A percentile compares a stretch with the other conserved stretches of the same genome.
Evolutionary conservation across 2,888 invertebrate genomes (phyloP).

Genomic region (Polydrusus tereticollis): DNA sequence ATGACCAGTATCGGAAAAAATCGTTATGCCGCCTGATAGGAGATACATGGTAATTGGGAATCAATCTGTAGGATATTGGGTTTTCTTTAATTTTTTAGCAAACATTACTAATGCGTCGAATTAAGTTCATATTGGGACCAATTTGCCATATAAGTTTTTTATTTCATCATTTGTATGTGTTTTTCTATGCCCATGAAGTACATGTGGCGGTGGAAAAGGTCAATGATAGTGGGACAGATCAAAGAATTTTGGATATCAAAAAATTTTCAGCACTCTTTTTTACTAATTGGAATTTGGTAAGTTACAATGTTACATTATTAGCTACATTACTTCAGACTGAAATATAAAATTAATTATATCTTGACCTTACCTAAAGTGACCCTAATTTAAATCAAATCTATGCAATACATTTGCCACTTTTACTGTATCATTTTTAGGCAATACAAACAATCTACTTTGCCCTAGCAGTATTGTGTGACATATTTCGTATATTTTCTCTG

Average conservation of each 20-base stretch:
- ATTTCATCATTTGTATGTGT: constrained; percentile 29
- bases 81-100: too few species aligned
- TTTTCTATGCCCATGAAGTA: constrained; percentile 1
- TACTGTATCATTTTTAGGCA: constrained; percentile 41
- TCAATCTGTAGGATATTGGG: too few species aligned
- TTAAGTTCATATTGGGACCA: constrained; percentile 3
- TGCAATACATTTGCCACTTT: not conserved
- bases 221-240: constrained; percentile 4
- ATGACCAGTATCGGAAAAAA: too few species aligned
- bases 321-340: not conserved
- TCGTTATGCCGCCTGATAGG: too few species aligned
- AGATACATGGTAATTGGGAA: too few species aligned
- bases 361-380: too few species aligned
- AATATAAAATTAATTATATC: too few species aligned
- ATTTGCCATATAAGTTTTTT: constrained; percentile 30
- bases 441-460: constrained; percentile 51
- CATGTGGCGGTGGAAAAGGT: not conserved
- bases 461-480: constrained; percentile 43
- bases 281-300: constrained; percentile 47
- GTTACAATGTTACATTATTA: not conserved
- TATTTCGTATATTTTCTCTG: constrained; percentile 34
- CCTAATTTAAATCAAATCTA: too few species aligned
- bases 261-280: constrained; percentile 38
- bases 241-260: constrained; percentile 28
- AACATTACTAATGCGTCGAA: too few species aligned